A percentile compares a stretch with the other conserved stretches of the same genome.
Evolutionary conservation across 1,140 invertebrate species (phyloP).

Genomic region (Harlomillsia oculata): DNA sequence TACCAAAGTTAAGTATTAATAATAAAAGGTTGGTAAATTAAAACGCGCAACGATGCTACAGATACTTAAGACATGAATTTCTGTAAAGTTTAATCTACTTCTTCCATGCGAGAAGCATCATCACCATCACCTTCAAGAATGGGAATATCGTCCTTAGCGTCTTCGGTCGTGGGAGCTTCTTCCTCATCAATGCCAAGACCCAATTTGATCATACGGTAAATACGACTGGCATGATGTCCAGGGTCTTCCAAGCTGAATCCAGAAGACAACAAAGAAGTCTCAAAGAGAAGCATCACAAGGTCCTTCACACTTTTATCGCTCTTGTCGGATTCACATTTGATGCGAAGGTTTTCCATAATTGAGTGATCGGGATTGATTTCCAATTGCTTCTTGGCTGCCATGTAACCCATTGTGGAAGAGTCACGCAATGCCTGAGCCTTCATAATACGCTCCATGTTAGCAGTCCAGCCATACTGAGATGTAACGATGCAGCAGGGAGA

Average conservation of each 20-base stretch:
- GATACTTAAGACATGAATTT: no score
- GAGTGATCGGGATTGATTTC: slow-evolving; percentile 97
- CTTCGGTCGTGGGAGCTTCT: slow-evolving; percentile 59
- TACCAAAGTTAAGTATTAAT: no score
- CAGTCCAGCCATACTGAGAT: slow-evolving; percentile 97
- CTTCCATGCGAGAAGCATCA: slow-evolving; percentile 94
- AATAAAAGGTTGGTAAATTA: no score
- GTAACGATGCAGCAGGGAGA: slow-evolving; percentile 99
- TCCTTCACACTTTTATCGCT: slow-evolving; percentile 96
- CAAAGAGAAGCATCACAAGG: slow-evolving; percentile 80
- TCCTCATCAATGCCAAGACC: slow-evolving; percentile 94
- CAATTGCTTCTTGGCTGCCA: slow-evolving; percentile 92
- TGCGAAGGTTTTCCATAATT: slow-evolving; percentile 78
- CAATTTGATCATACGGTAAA: slow-evolving; percentile 92
- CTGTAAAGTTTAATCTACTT: slow-evolving; percentile 90
- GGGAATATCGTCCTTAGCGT: slow-evolving; percentile 49
- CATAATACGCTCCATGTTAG: slow-evolving; percentile 99
- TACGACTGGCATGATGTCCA: slow-evolving; percentile 59
- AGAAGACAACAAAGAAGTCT: slow-evolving; percentile 80
- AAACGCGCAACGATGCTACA: no score
- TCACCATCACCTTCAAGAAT: slow-evolving; percentile 73
- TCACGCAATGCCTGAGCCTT: slow-evolving; percentile 93
- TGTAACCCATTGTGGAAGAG: slow-evolving; percentile 95
- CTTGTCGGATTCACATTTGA: slow-evolving; percentile 88
- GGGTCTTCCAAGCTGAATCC: slow-evolving; percentile 87